Conservation (phyloP, 2,113 vertebrate species). For the Uria aalge region DNA sequence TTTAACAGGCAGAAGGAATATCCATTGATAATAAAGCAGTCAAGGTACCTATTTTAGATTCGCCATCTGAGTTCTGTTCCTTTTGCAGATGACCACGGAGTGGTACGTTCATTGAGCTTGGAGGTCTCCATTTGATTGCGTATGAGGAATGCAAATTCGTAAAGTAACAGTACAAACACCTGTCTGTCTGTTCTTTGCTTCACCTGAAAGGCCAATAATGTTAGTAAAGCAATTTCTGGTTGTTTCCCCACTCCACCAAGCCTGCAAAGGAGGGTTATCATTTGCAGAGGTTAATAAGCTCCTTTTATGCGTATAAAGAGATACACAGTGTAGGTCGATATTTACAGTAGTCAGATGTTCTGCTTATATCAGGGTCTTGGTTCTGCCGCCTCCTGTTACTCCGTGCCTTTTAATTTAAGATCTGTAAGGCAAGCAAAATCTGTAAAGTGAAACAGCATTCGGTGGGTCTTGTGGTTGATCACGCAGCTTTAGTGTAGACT, state of each 20-base stretch:
- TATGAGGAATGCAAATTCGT: neutral
- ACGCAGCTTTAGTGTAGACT: neutral
- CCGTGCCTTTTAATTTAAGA: neutral
- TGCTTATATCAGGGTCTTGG: neutral
- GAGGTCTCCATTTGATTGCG: neutral
- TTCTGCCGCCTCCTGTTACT: neutral
- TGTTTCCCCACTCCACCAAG: neutral
- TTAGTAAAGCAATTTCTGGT: neutral
- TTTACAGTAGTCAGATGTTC: neutral
- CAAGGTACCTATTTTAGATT: neutral
- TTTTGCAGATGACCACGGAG: neutral
- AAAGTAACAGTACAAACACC: neutral
- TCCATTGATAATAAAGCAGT: neutral
- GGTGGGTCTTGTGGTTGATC: neutral
- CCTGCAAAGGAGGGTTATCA: neutral
- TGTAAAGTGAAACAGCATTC: neutral
- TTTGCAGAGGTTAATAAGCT: neutral
- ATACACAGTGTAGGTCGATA: fast-evolving
- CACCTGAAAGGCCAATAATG: neutral
- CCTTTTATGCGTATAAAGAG: neutral
- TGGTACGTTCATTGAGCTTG: neutral
- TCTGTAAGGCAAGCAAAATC: neutral
- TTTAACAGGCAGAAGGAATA: neutral
- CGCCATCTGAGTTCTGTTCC: neutral
- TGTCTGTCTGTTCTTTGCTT: neutral